phyloP scores from a whole-genome alignment of 2,797 vertebrate genomes.

The Sebastolobus alascanus region DNA sequence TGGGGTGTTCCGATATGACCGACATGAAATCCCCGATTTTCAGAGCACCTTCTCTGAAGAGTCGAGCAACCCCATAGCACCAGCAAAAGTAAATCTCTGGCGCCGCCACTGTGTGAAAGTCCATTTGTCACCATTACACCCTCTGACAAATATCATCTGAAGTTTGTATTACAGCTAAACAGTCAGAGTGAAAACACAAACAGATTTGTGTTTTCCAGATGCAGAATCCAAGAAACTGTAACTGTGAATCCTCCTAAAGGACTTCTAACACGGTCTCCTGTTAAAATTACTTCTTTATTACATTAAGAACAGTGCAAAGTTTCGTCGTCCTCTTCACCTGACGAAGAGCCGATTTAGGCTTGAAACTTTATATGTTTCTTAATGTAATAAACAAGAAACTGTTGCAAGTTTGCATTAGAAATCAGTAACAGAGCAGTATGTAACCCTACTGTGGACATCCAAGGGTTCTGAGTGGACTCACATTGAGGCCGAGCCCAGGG shows the following conservation, averaged over 20 bases:
- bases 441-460: background rate
- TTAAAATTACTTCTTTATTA: background rate
- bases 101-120: too few species aligned
- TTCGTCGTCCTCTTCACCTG: background rate
- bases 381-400: background rate
- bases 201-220: background rate
- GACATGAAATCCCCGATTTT: too few species aligned
- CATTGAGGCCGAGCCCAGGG: slow-evolving; percentile 68
- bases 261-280: background rate
- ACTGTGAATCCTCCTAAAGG: background rate
- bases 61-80: too few species aligned
- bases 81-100: too few species aligned
- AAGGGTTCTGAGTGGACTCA: slow-evolving; percentile 56
- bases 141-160: background rate
- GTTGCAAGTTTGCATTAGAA: background rate
- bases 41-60: too few species aligned
- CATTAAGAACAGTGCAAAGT: background rate
- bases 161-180: background rate
- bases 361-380: background rate
- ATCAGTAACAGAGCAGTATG: background rate
- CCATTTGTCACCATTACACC: background rate
- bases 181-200: background rate
- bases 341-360: background rate
- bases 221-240: background rate
- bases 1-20: too few species aligned